Base-by-base conservation (phyloP, 2,797 vertebrate genomes). In the Garrulus glandarius region DNA sequence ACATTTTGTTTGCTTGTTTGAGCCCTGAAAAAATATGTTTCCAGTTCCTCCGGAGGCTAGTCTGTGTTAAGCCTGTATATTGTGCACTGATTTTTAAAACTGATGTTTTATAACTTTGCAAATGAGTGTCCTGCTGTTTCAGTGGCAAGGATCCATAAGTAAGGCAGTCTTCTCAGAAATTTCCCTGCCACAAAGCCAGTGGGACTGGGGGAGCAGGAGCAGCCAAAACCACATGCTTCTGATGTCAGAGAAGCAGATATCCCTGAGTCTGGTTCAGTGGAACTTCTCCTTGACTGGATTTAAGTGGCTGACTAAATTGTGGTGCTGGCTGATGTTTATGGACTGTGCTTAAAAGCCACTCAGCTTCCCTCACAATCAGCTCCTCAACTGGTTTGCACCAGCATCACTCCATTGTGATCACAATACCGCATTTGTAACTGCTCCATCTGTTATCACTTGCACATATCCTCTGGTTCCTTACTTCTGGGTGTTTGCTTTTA, bases 61-160 rank as follows among this genome's bases (percentile, higher is more conserved):
- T 82, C 61, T 87, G 36, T 84, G 84, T 83, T 96, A 92, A 91
- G 95, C 27, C 36, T 60, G 53, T 49, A 9, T 78, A 57, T 65
- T 92, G 44, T 69, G 69, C 7, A 1, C 55, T 93, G 91, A 74
- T 92, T 94, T 94, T 75, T 84, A 89, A 89, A 87, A 83, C 46
- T 41, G 65, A 43, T 84, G 82, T 91, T 94, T 95, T 92, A 89
- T 95, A 95, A 94, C 81, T 91, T 88, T 95, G 87, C 81, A 95
- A 95, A 95, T 91, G 53, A 90, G 71, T 17, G 23, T 93, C 85
- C 68, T 63, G 71, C 74, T 94, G 60, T 49, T 93, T 89, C 84
- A 61, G 78, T 91, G 92, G 91, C 81, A 91, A 84, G 56, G 36
- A 37, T 93, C 74, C 65, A 81, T 30, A 67, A 92, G 70, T 43